These are phyloP conservation scores for Salticus scenicus DNA, from an alignment of 2,888 invertebrate genomes.

Conservation along the genomic window DNA sequence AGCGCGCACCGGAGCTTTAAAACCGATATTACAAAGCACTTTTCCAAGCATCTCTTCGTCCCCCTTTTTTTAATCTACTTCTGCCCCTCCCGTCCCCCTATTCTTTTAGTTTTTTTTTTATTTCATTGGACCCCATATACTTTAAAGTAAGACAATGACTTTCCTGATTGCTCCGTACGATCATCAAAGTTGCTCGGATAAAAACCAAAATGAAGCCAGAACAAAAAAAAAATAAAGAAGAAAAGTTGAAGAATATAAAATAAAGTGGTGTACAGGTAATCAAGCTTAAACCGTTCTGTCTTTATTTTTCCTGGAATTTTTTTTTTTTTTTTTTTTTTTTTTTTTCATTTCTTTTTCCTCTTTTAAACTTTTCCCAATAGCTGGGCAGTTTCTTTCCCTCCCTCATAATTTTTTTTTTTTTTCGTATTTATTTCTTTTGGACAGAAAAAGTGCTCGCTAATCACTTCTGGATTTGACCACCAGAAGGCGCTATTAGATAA, in stretches of 20 bases:
- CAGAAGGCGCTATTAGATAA: conserved; percentile 25
- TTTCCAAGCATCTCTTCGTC: conserved; percentile 14
- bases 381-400: conserved; percentile 34
- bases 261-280: conserved; percentile 67
- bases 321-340: not conserved
- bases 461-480: conserved; percentile 55
- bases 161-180: conserved; percentile 63
- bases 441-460: conserved; percentile 56
- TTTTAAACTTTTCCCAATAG: conserved; percentile 61
- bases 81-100: not conserved
- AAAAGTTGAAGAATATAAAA: conserved; percentile 57
- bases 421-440: not conserved
- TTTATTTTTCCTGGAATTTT: conserved; percentile 26
- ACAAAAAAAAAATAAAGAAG: conserved; percentile 20
- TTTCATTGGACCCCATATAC: conserved; percentile 55
- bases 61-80: conserved; percentile 17
- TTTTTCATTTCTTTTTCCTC: conserved; percentile 9
- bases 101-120: conserved; percentile 26
- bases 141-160: conserved; percentile 70
- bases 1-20: conserved; percentile 55
- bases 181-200: conserved; percentile 66
- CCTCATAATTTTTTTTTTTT: not conserved
- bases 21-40: conserved; percentile 69
- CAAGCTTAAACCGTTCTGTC: conserved; percentile 64
- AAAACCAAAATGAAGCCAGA: conserved; percentile 41